Conservation (phyloP, 2,797 vertebrate species). For the Cyprinella venusta region DNA sequence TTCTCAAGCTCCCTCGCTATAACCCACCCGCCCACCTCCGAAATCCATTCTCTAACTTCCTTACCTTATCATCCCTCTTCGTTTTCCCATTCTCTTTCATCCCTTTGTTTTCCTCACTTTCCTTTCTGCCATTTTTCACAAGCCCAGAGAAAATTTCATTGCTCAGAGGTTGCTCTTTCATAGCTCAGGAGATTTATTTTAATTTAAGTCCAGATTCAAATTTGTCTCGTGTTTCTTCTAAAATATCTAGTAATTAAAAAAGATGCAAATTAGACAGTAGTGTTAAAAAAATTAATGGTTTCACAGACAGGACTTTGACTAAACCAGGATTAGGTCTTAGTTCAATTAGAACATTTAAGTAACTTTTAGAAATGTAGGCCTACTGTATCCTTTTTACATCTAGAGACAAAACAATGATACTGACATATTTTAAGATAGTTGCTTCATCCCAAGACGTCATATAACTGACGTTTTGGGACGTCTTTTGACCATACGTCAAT, state of each 20-base stretch:
- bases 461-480: no score
- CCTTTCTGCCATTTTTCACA: constrained; percentile 2
- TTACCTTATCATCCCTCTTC: constrained; percentile 32
- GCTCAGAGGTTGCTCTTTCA: constrained; percentile 16
- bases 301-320: not conserved
- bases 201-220: not conserved
- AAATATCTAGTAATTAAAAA: not conserved
- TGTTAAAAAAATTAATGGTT: not conserved
- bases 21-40: not conserved
- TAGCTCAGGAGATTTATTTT: not conserved
- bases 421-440: not conserved
- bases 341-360: not conserved
- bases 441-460: no score
- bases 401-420: not conserved
- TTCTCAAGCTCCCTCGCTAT: not conserved
- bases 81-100: constrained; percentile 3
- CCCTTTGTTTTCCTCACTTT: constrained; percentile 33
- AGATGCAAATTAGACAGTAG: not conserved
- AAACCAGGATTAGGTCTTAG: not conserved
- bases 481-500: no score
- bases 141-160: constrained; percentile 8
- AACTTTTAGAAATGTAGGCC: not conserved
- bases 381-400: not conserved
- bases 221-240: constrained; percentile 5
- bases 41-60: constrained; percentile 25